phyloP scores from a whole-genome alignment of 2,888 invertebrate species.

The Stenichneumon culpator region DNA sequence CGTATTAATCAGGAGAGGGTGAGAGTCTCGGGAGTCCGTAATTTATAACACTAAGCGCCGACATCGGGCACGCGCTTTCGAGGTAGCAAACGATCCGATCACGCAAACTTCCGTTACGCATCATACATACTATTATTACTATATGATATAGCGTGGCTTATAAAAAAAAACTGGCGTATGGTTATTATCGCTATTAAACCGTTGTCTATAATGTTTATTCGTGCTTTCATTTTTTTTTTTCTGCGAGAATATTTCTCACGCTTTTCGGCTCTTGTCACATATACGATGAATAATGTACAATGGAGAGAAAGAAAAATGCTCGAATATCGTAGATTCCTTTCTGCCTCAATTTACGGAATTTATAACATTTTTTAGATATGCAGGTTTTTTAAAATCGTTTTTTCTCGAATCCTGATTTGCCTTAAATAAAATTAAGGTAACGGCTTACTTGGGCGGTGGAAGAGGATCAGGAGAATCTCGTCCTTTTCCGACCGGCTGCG shows the following conservation, averaged over 20 bases:
- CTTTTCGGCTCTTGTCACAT: not conserved
- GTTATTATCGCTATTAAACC: constrained; percentile 49
- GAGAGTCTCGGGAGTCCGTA: constrained; percentile 30
- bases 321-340: not conserved
- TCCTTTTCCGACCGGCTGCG: constrained; percentile 89
- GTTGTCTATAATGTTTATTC: constrained; percentile 33
- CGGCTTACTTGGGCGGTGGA: constrained; percentile 88
- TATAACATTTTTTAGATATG: not conserved
- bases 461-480: constrained; percentile 88
- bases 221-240: not conserved
- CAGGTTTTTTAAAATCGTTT: not conserved
- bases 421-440: not conserved
- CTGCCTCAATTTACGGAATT: not conserved
- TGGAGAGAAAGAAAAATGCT: not conserved
- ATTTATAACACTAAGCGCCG: constrained; percentile 32
- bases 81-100: constrained; percentile 34
- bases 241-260: not conserved
- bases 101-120: constrained; percentile 47
- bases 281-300: not conserved
- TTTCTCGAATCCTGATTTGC: not conserved
- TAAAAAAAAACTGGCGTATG: constrained; percentile 4
- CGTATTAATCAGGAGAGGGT: not conserved
- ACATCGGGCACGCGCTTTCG: constrained; percentile 44
- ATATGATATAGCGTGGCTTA: constrained; percentile 28
- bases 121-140: constrained; percentile 34